phyloP scores from a whole-genome alignment of 2,797 vertebrate species.

The Rhinatrema bivittatum region DNA sequence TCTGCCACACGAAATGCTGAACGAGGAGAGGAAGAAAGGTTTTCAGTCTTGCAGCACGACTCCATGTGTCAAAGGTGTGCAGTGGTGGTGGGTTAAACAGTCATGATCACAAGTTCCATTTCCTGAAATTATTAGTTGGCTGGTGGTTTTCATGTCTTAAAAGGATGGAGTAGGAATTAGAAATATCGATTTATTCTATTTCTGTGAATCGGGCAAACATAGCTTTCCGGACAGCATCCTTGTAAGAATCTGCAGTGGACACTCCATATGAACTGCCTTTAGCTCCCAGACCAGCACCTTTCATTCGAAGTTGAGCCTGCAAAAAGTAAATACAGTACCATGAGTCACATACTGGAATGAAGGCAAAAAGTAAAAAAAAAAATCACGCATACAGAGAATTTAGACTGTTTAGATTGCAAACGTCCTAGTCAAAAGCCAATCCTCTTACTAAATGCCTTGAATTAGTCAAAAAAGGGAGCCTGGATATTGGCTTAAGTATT shows the following conservation, averaged over 20 bases:
- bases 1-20: conserved; percentile 17
- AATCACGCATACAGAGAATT: no score
- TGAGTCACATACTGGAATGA: not conserved
- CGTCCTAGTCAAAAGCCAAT: no score
- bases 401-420: no score
- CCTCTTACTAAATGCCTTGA: no score
- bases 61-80: conserved; percentile 28
- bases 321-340: conserved; percentile 1
- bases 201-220: conserved; percentile 98
- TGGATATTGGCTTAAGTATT: no score
- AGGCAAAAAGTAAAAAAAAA: not conserved
- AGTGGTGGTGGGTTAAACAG: conserved; percentile 38
- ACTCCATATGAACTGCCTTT: conserved; percentile 90
- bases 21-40: conserved; percentile 25
- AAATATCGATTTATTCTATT: conserved; percentile 63
- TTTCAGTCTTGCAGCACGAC: conserved; percentile 36
- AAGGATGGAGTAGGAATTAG: not conserved
- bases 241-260: conserved; percentile 88
- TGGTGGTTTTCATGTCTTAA: not conserved
- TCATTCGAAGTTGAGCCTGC: conserved; percentile 87
- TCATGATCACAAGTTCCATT: conserved; percentile 16
- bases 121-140: not conserved
- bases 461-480: no score
- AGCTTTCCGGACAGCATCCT: conserved; percentile 94
- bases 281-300: conserved; percentile 90